Conservation (phyloP, 1,140 invertebrate species). For the Phymorhynchus buccinoides region DNA sequence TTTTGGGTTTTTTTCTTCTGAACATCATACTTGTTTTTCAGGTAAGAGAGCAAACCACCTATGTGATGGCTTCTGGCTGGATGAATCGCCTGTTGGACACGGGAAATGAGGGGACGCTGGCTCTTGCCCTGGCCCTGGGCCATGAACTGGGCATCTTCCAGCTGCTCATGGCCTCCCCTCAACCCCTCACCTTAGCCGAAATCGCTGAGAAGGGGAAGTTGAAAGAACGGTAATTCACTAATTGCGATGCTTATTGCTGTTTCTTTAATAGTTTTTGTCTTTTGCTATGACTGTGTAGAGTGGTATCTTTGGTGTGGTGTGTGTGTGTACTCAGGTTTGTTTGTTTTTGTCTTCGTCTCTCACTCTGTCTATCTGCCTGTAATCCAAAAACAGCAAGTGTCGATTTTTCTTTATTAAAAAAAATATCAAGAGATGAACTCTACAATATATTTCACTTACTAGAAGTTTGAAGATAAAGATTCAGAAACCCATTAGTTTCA, state of each 20-base stretch:
- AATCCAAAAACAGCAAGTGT: too few relatives aligned
- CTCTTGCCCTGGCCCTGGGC: conserved; percentile 28
- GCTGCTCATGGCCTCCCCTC: conserved; percentile 23
- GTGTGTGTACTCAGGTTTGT: neutral
- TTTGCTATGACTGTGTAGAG: neutral
- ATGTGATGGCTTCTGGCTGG: conserved; percentile 7
- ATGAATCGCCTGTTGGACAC: conserved; percentile 8
- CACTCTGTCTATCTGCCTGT: neutral
- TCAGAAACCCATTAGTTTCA: too few relatives aligned
- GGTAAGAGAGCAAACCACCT: neutral
- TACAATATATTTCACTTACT: too few relatives aligned
- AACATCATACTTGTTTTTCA: neutral
- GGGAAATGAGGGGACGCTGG: conserved; percentile 22
- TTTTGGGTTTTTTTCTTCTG: too few relatives aligned
- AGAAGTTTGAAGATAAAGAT: too few relatives aligned
- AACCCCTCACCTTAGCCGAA: conserved; percentile 29
- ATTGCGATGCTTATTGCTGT: too few relatives aligned
- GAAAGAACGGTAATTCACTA: conserved; percentile 38
- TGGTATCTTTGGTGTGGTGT: too few relatives aligned
- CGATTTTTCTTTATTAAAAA: too few relatives aligned
- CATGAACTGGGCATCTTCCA: conserved; percentile 39
- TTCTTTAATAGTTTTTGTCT: neutral
- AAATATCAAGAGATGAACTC: too few relatives aligned
- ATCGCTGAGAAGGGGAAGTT: conserved; percentile 38
- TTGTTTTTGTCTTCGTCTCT: too few relatives aligned